phyloP scores from a whole-genome alignment of 2,113 vertebrate genomes.

The Odontesthes bonariensis region DNA sequence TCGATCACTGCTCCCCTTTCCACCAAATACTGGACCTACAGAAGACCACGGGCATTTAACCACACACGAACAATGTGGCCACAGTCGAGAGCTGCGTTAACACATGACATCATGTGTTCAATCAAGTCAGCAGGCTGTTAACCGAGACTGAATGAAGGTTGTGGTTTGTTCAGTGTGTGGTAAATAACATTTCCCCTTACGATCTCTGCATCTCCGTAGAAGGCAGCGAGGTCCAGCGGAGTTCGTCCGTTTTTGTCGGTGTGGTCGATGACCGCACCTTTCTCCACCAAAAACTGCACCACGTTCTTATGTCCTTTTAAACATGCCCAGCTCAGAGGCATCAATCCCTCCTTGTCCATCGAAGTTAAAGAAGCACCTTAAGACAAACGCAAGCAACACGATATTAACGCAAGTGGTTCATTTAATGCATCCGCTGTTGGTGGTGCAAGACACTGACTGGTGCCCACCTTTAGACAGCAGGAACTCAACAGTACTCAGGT shows the following conservation, averaged over 20 bases:
- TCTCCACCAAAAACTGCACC: slow-evolving; percentile 93
- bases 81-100: slow-evolving; percentile 29
- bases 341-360: slow-evolving; percentile 96
- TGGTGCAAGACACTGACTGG: not conserved
- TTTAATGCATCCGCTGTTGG: not conserved
- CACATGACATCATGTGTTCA: slow-evolving; percentile 19
- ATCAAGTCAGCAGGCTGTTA: slow-evolving; percentile 25
- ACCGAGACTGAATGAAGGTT: slow-evolving; percentile 18
- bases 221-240: slow-evolving; percentile 95
- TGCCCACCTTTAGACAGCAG: slow-evolving; percentile 92
- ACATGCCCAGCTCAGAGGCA: slow-evolving; percentile 96
- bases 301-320: slow-evolving; percentile 95
- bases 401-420: not conserved
- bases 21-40: slow-evolving; percentile 96
- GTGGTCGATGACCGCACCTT: slow-evolving; percentile 93
- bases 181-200: slow-evolving; percentile 70
- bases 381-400: not conserved
- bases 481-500: slow-evolving; percentile 93
- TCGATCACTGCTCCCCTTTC: slow-evolving; percentile 96
- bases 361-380: slow-evolving; percentile 90
- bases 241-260: slow-evolving; percentile 96
- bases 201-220: slow-evolving; percentile 95
- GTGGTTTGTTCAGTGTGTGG: not conserved
- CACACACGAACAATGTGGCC: not conserved
- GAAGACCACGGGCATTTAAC: slow-evolving; percentile 1